phyloP scores from a whole-genome alignment of 30 jellyfish, hydroid and myxozoan species.

The Nemopilema nomurai region DNA sequence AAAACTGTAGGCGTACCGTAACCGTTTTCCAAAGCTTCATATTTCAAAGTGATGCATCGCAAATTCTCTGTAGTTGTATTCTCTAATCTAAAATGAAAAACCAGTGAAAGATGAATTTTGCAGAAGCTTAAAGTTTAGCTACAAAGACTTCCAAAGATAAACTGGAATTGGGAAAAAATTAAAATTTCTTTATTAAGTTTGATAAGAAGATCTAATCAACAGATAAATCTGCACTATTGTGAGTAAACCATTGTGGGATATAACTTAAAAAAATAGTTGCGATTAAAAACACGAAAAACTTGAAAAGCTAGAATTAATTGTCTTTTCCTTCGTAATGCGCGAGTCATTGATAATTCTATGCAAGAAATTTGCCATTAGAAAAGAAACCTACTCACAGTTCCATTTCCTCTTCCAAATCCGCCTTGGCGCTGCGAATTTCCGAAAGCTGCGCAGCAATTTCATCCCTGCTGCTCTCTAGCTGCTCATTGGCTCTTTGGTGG shows the following conservation, averaged over 20 bases:
- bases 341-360: too few relatives aligned
- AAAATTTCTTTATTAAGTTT: too few relatives aligned
- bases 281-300: too few relatives aligned
- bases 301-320: too few relatives aligned
- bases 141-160: too few relatives aligned
- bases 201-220: neutral
- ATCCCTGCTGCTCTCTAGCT: constrained; percentile 1
- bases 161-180: too few relatives aligned
- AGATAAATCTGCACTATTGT: neutral
- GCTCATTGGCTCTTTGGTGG: constrained; percentile 26
- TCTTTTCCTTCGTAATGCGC: too few relatives aligned
- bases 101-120: neutral
- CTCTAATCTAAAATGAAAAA: constrained; percentile 59
- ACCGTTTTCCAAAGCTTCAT: constrained; percentile 62
- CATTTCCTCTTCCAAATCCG: constrained; percentile 44
- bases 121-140: too few relatives aligned
- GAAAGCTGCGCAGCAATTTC: constrained; percentile 13
- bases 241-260: too few relatives aligned
- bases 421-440: constrained; percentile 21
- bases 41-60: constrained; percentile 59
- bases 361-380: too few relatives aligned
- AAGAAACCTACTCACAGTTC: constrained; percentile 21
- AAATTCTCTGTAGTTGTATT: constrained; percentile 79
- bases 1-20: constrained; percentile 53
- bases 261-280: too few relatives aligned